Conservation (phyloP, 2,113 vertebrate genomes). For the Hippocampus guttulatus region DNA sequence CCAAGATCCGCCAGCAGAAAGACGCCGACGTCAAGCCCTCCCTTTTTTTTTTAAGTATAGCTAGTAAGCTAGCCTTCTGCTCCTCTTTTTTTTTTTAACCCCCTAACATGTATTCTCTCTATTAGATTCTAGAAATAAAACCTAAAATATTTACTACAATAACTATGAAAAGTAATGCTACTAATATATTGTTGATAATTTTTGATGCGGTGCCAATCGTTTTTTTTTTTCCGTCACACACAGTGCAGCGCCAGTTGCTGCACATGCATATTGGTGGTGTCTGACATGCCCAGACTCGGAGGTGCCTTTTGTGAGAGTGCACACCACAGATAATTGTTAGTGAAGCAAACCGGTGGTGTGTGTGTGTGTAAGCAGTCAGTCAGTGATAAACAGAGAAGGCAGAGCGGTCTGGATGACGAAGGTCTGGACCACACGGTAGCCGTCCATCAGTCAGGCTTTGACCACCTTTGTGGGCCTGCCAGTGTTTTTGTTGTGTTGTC, state of each 20-base stretch:
- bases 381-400: constrained; percentile 52
- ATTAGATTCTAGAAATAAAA: not conserved
- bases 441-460: constrained; percentile 50
- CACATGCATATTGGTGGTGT: constrained; percentile 56
- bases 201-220: not conserved
- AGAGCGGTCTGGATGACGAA: constrained; percentile 50
- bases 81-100: constrained; percentile 38
- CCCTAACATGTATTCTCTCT: too few relatives aligned
- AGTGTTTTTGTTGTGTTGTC: not conserved
- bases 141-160: not conserved
- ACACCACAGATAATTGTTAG: constrained; percentile 67
- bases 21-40: constrained; percentile 50
- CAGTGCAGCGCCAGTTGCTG: constrained; percentile 7
- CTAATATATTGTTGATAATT: not conserved
- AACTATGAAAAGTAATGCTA: not conserved
- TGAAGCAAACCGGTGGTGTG: constrained; percentile 61
- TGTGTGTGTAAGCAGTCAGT: constrained; percentile 21
- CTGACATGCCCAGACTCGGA: constrained; percentile 47
- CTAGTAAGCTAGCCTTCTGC: constrained; percentile 55
- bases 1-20: constrained; percentile 48
- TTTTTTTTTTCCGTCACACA: not conserved
- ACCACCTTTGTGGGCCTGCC: not conserved
- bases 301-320: constrained; percentile 52
- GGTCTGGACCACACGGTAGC: constrained; percentile 67
- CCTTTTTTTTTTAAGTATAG: constrained; percentile 68